phyloP scores from a whole-genome alignment of 1,140 invertebrate species.

The Probaryconus sp. region DNA sequence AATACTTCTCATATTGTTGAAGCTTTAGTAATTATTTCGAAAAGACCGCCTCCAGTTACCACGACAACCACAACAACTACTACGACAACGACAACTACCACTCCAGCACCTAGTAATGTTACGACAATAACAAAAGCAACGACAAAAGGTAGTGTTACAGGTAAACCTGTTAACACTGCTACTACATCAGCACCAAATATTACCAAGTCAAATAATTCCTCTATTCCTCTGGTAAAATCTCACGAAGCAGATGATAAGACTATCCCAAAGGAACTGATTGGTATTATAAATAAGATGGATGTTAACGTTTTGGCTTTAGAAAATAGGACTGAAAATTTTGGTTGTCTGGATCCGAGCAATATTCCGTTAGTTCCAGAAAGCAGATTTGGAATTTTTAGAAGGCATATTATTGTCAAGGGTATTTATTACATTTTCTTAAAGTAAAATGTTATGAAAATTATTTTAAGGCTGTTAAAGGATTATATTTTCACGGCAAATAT shows the following conservation, averaged over 20 bases:
- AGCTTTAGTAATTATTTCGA: conserved; percentile 83
- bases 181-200: conserved; percentile 40
- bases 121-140: conserved; percentile 25
- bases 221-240: conserved; percentile 61
- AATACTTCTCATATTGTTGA: conserved; percentile 83
- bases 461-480: conserved; percentile 17
- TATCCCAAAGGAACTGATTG: neutral
- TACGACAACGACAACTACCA: conserved; percentile 66
- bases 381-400: conserved; percentile 86
- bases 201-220: conserved; percentile 62
- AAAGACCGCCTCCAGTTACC: conserved; percentile 81
- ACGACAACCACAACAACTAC: conserved; percentile 76
- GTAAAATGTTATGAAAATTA: conserved; percentile 4
- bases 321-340: conserved; percentile 74
- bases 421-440: conserved; percentile 1
- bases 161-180: no score
- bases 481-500: no score
- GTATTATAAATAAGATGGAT: conserved; percentile 27
- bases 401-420: conserved; percentile 82
- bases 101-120: conserved; percentile 34
- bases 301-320: conserved; percentile 22
- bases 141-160: conserved; percentile 34
- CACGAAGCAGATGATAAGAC: neutral
- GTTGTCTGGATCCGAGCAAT: conserved; percentile 81
- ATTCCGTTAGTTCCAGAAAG: conserved; percentile 82